These are phyloP conservation scores for Garrulus glandarius DNA, from an alignment of 2,797 vertebrate species.

Conservation along the genomic window DNA sequence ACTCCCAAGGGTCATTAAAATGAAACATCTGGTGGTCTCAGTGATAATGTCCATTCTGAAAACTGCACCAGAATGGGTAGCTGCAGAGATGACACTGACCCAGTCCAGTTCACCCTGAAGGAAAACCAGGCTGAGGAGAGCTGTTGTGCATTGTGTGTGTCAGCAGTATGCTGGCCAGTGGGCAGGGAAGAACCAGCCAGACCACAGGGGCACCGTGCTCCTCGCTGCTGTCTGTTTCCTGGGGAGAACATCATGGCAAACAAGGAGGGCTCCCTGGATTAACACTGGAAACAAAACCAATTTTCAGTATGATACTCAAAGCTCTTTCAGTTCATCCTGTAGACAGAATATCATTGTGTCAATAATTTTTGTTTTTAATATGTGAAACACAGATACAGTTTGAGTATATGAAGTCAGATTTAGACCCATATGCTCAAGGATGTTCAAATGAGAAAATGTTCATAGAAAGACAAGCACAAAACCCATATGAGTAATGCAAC, in stretches of 20 bases:
- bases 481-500: not conserved
- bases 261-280: not conserved
- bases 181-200: not conserved
- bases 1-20: not conserved
- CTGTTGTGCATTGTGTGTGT: not conserved
- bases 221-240: not conserved
- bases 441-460: not conserved
- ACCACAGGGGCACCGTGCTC: accelerated
- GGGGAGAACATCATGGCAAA: not conserved
- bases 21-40: not conserved
- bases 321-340: not conserved
- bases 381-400: not conserved
- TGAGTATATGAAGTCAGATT: not conserved
- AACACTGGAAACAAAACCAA: not conserved
- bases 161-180: not conserved
- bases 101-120: not conserved
- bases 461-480: not conserved
- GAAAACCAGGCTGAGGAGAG: not conserved
- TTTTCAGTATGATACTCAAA: not conserved
- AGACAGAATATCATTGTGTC: not conserved
- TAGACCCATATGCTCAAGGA: not conserved
- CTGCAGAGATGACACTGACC: not conserved
- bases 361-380: not conserved
- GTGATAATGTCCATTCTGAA: not conserved
- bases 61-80: not conserved